A percentile compares a stretch with the other conserved stretches of the same genome.
These are phyloP conservation scores for Hydrophis major DNA, from an alignment of 2,797 vertebrate species.

Conservation along the genomic window DNA sequence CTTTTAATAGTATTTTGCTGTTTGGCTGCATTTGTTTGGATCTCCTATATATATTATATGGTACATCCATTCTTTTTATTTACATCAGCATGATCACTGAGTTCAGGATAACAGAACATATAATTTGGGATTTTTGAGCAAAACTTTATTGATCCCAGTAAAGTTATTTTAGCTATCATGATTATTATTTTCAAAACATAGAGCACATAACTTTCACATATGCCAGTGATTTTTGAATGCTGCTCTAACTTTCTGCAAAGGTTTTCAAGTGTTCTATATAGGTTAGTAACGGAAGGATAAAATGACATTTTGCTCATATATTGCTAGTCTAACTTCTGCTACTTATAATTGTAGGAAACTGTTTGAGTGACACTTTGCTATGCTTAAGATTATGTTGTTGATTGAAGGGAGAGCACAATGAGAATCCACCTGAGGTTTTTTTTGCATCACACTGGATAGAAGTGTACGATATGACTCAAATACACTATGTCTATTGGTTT, in stretches of 20 bases:
- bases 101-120: neutral
- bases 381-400: neutral
- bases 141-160: neutral
- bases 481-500: neutral
- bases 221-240: neutral
- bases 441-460: neutral
- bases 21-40: slow-evolving; percentile 17
- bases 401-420: neutral
- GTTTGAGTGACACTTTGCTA: neutral
- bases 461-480: neutral
- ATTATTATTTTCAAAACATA: neutral
- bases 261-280: neutral
- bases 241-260: neutral
- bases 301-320: neutral
- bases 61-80: neutral
- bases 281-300: neutral
- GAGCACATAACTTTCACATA: neutral
- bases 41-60: neutral
- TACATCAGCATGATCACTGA: neutral
- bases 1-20: slow-evolving; percentile 50
- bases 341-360: neutral
- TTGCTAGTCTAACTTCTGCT: neutral
- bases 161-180: neutral
- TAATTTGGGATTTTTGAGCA: neutral
- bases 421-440: neutral